Percentiles rank a stretch among this genome's conserved stretches.
These are phyloP conservation scores for Apostichopus parvimensis DNA, from an alignment of 35 echinoderm and acorn worm genomes.

Conservation along the genomic window DNA sequence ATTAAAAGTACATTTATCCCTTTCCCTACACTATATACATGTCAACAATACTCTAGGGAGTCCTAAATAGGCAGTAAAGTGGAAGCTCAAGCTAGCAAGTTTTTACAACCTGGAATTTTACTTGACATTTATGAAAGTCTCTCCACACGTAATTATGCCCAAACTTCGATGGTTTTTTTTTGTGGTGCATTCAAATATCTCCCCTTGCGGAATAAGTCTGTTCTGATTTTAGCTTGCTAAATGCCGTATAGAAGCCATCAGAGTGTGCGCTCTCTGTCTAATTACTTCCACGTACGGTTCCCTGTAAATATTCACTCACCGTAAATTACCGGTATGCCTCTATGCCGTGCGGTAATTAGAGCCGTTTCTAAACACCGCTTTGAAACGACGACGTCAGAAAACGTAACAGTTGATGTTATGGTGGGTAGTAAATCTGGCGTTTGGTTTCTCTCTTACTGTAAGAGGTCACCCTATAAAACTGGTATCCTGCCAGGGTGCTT, in stretches of 20 bases:
- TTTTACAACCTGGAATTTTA: neutral
- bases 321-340: neutral
- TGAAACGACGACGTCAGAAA: constrained; percentile 9
- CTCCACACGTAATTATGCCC: neutral
- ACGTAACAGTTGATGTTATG: constrained; percentile 9
- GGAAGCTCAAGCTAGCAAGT: neutral
- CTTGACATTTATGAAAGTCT: neutral
- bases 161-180: neutral
- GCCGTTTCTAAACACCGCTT: neutral
- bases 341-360: neutral
- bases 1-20: too few relatives aligned
- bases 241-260: neutral
- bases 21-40: neutral
- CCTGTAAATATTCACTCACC: neutral
- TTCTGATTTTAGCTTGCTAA: too few relatives aligned
- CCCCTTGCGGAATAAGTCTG: too few relatives aligned
- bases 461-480: constrained; percentile 8
- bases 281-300: neutral
- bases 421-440: neutral
- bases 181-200: neutral
- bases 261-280: neutral
- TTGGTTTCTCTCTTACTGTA: neutral
- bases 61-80: neutral
- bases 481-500: neutral
- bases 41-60: neutral